These are phyloP conservation scores for Halichoeres trimaculatus DNA, from an alignment of 2,113 vertebrate species.

Conservation along the genomic window DNA sequence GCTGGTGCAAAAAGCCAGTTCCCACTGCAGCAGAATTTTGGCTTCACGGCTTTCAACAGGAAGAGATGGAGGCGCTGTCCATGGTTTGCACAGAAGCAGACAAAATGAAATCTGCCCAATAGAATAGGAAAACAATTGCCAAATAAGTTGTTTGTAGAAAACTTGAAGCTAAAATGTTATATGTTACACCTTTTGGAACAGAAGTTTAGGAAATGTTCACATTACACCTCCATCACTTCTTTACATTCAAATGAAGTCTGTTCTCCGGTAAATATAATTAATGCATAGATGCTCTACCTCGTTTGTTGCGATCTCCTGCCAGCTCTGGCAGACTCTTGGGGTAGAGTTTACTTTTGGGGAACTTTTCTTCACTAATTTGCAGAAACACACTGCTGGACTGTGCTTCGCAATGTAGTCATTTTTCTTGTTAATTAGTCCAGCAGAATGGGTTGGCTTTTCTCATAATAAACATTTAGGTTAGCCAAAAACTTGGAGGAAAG, in stretches of 20 bases:
- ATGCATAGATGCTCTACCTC: not conserved
- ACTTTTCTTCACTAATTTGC: not conserved
- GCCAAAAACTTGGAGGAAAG: not conserved
- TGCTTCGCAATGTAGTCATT: constrained; percentile 2
- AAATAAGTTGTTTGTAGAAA: too few species aligned
- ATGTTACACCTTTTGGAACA: too few species aligned
- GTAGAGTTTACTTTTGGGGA: not conserved
- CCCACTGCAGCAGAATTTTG: too few species aligned
- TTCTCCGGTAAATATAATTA: not conserved
- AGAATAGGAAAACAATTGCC: too few species aligned
- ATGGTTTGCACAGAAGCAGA: too few species aligned
- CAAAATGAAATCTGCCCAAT: too few species aligned
- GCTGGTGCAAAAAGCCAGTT: too few species aligned
- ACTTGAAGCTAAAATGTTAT: too few species aligned
- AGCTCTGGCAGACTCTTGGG: not conserved
- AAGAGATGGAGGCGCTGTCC: too few species aligned
- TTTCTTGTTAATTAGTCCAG: constrained; percentile 10
- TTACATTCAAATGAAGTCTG: not conserved
- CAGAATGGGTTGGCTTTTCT: not conserved
- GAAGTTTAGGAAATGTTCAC: not conserved
- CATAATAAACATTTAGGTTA: not conserved
- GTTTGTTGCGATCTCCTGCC: not conserved
- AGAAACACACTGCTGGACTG: not conserved
- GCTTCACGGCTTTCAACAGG: too few species aligned
- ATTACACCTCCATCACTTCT: not conserved